Percentiles rank a stretch among this genome's conserved stretches.
phyloP scores from a whole-genome alignment of 2,888 invertebrate genomes.

The Ochropleura plecta region DNA sequence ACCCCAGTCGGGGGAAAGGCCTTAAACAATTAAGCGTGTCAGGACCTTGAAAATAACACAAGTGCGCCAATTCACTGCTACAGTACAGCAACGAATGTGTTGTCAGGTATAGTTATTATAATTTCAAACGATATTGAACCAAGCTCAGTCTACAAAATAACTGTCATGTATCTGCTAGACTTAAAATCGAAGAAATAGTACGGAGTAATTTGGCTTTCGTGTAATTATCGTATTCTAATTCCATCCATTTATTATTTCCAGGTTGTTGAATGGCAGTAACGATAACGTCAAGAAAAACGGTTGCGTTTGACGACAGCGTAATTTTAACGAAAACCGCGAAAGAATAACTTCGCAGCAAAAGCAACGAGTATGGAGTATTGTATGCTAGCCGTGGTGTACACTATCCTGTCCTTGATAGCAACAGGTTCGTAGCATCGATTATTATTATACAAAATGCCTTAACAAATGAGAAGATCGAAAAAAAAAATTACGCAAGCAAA shows the following conservation, averaged over 20 bases:
- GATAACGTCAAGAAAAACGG: background rate
- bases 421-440: slow-evolving; percentile 77
- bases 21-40: slow-evolving; percentile 69
- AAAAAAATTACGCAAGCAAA: slow-evolving; percentile 20
- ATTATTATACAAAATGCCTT: slow-evolving; percentile 14
- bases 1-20: slow-evolving; percentile 72
- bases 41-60: slow-evolving; percentile 78
- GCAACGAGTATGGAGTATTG: slow-evolving; percentile 75
- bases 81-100: slow-evolving; percentile 66
- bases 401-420: slow-evolving; percentile 77
- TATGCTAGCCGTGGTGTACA: slow-evolving; percentile 72
- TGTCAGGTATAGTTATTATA: slow-evolving; percentile 49
- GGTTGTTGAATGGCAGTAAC: slow-evolving; percentile 51
- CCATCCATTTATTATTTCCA: slow-evolving; percentile 42
- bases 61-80: slow-evolving; percentile 72
- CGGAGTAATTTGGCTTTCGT: background rate
- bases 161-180: slow-evolving; percentile 3
- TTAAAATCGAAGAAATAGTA: slow-evolving; percentile 1
- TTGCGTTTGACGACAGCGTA: slow-evolving; percentile 19
- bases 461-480: background rate
- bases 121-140: slow-evolving; percentile 55
- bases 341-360: slow-evolving; percentile 15
- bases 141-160: slow-evolving; percentile 13
- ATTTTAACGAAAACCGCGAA: slow-evolving; percentile 23
- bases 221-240: background rate